Evolutionary conservation across 1,140 invertebrate genomes (phyloP).

Genomic region (Ectropis grisescens): DNA sequence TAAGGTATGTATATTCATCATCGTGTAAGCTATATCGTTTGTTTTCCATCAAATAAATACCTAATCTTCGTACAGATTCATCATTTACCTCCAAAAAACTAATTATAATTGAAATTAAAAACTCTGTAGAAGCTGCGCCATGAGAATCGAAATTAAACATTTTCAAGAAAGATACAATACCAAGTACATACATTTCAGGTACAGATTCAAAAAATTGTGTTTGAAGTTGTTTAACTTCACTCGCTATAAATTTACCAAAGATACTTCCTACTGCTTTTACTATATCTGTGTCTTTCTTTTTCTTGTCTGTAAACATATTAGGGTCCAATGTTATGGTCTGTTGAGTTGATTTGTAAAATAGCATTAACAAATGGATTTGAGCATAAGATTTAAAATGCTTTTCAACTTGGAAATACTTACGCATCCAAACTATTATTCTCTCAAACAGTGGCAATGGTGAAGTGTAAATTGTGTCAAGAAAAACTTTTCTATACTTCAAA

Average conservation of each 20-base stretch:
- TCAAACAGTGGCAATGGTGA: slow-evolving; percentile 26
- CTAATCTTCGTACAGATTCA: no score
- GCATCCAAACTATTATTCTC: slow-evolving; percentile 21
- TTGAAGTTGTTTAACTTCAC: slow-evolving; percentile 26
- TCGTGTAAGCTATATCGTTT: no score
- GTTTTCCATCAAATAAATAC: no score
- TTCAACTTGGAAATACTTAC: slow-evolving; percentile 19
- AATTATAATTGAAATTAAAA: no score
- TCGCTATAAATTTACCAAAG: slow-evolving; percentile 31
- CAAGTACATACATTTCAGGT: no score
- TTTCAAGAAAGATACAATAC: no score
- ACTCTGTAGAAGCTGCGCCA: no score
- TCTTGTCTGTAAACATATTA: slow-evolving; percentile 16
- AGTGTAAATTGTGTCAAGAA: slow-evolving; percentile 21
- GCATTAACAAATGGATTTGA: slow-evolving; percentile 30
- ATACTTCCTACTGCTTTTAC: slow-evolving; percentile 21
- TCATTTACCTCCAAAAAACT: no score
- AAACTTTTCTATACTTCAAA: slow-evolving; percentile 30
- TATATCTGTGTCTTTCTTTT: slow-evolving; percentile 15
- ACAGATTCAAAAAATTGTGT: slow-evolving; percentile 29
- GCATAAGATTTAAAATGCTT: slow-evolving; percentile 23
- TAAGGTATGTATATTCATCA: no score
- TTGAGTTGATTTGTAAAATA: slow-evolving; percentile 28
- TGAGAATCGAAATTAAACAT: no score
- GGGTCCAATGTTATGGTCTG: slow-evolving; percentile 20